Conservation (phyloP, 2,888 invertebrate species). For the Parascotia fuliginaria region DNA sequence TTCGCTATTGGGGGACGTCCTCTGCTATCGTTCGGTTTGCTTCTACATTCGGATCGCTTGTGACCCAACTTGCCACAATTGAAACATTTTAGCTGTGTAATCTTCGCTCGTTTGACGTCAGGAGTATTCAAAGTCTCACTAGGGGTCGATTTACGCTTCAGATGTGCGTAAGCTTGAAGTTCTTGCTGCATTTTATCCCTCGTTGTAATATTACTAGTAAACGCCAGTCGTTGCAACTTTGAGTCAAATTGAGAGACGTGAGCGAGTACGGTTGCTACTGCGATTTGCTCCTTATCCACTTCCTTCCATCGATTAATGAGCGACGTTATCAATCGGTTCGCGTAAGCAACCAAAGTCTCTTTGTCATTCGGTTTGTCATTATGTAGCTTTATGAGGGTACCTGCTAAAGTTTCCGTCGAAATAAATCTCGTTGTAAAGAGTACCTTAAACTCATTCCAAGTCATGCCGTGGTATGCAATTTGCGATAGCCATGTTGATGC, state of each 20-base stretch:
- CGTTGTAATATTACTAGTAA: conserved; percentile 15
- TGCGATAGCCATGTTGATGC: conserved; percentile 29
- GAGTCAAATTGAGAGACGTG: conserved; percentile 17
- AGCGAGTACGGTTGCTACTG: conserved; percentile 11
- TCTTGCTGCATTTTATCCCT: neutral
- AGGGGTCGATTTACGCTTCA: neutral
- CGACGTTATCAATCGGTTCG: neutral
- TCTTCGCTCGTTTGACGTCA: neutral
- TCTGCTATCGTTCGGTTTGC: neutral
- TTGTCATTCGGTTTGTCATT: conserved; percentile 19
- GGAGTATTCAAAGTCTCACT: neutral
- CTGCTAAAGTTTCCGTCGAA: conserved; percentile 8
- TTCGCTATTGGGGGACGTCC: neutral
- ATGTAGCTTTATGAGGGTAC: conserved; percentile 19
- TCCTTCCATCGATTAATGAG: no score
- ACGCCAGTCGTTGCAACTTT: conserved; percentile 14
- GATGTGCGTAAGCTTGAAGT: conserved; percentile 6
- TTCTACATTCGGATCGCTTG: conserved; percentile 14
- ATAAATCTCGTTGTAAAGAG: conserved; percentile 18
- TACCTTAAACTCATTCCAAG: conserved; percentile 25
- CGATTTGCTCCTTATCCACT: conserved; percentile 4
- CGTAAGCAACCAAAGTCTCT: conserved; percentile 17
- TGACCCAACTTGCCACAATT: conserved; percentile 1
- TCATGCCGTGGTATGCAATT: conserved; percentile 23
- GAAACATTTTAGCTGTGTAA: neutral